Evolutionary conservation across 2,113 vertebrate genomes (phyloP).

Genomic region (Pelmatolapia mariae): DNA sequence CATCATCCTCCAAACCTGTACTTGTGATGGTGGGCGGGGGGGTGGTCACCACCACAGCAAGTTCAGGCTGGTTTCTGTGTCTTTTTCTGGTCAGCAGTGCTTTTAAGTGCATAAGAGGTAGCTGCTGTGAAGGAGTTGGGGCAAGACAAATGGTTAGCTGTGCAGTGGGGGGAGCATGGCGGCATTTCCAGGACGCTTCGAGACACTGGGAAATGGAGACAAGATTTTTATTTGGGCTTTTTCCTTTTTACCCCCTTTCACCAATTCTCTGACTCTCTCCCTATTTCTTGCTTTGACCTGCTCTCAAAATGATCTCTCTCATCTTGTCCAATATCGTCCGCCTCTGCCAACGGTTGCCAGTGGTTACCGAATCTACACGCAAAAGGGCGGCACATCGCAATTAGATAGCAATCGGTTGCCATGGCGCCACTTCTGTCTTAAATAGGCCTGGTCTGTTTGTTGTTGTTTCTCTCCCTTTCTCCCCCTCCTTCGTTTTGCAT

Average conservation of each 20-base stretch:
- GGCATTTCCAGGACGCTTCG: neutral
- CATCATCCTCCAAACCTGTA: slow-evolving; percentile 32
- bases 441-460: slow-evolving; percentile 72
- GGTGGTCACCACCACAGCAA: slow-evolving; percentile 2
- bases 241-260: neutral
- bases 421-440: slow-evolving; percentile 63
- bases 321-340: slow-evolving; percentile 29
- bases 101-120: slow-evolving; percentile 10
- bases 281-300: slow-evolving; percentile 8
- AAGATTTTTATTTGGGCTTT: neutral
- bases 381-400: slow-evolving; percentile 64
- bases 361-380: slow-evolving; percentile 67
- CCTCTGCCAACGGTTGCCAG: slow-evolving; percentile 63
- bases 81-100: slow-evolving; percentile 17
- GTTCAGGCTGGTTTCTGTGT: slow-evolving; percentile 64
- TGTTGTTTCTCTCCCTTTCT: slow-evolving; percentile 48
- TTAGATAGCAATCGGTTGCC: slow-evolving; percentile 80
- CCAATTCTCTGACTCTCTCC: neutral
- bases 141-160: slow-evolving; percentile 25
- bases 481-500: neutral
- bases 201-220: neutral
- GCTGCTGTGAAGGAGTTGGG: neutral
- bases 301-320: slow-evolving; percentile 19
- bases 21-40: neutral
- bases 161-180: neutral